These are phyloP conservation scores for Halyomorpha halys DNA, from an alignment of 1,140 invertebrate species.

Conservation along the genomic window DNA sequence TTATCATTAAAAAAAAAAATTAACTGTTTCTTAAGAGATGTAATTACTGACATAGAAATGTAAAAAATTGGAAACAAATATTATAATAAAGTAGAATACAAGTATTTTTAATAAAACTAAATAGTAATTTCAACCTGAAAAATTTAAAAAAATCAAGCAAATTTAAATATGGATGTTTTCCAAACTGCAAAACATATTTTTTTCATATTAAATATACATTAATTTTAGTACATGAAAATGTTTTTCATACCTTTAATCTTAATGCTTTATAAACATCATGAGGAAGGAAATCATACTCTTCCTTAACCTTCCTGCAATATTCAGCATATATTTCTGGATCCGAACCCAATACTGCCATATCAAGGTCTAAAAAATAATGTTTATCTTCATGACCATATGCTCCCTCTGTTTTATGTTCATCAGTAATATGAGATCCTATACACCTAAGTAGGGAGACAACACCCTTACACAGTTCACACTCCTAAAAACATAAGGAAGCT, in stretches of 20 bases:
- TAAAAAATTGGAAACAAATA: background rate
- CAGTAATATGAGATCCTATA: slow-evolving; percentile 46
- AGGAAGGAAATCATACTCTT: slow-evolving; percentile 47
- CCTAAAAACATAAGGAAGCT: slow-evolving; percentile 31
- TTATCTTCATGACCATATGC: slow-evolving; percentile 46
- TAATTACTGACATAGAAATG: no score
- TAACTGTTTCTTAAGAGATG: no score
- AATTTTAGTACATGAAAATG: background rate
- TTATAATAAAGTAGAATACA: background rate
- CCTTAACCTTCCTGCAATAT: slow-evolving; percentile 42
- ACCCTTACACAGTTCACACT: slow-evolving; percentile 38
- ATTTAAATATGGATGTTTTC: background rate
- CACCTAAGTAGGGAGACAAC: slow-evolving; percentile 43
- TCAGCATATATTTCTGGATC: slow-evolving; percentile 41
- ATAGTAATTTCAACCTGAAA: background rate
- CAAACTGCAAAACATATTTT: background rate
- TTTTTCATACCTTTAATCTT: slow-evolving; percentile 42
- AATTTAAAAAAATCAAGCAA: background rate
- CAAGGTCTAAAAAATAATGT: slow-evolving; percentile 51
- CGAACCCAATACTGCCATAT: slow-evolving; percentile 46
- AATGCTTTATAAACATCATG: slow-evolving; percentile 44
- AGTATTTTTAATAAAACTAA: background rate
- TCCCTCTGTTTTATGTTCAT: slow-evolving; percentile 46
- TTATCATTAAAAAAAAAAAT: no score
- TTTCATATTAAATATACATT: background rate